These are phyloP conservation scores for Telenomus remus DNA, from an alignment of 1,140 invertebrate genomes.

Conservation along the genomic window DNA sequence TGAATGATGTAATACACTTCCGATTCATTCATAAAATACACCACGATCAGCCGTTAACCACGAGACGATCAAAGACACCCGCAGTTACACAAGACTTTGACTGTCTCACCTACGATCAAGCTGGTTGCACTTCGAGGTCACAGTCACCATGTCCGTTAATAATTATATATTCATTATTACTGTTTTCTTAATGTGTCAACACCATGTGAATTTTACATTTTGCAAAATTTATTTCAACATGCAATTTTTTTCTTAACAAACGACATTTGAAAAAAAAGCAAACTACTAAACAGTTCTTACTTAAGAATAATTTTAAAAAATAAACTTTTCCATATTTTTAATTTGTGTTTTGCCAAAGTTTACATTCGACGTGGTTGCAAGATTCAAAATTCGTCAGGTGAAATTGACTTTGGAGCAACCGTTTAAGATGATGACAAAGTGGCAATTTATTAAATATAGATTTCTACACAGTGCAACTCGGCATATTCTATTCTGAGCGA, in stretches of 20 bases:
- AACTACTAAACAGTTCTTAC: no score
- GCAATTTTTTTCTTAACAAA: no score
- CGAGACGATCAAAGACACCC: constrained; percentile 17
- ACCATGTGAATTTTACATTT: no score
- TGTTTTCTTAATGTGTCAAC: no score
- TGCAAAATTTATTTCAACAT: not conserved
- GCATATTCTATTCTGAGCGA: constrained; percentile 30
- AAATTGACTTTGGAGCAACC: constrained; percentile 8
- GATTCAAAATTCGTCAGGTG: no score
- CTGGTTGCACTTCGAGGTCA: constrained; percentile 15
- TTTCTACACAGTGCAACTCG: constrained; percentile 5
- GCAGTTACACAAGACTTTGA: constrained; percentile 9
- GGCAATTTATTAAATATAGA: constrained; percentile 32
- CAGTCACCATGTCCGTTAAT: constrained; percentile 3
- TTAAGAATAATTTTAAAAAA: no score
- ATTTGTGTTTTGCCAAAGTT: no score
- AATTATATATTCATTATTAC: no score
- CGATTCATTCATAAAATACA: constrained; percentile 34
- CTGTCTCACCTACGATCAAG: constrained; percentile 12
- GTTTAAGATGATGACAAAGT: constrained; percentile 23
- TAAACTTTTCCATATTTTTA: no score
- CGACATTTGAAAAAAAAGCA: no score
- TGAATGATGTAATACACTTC: constrained; percentile 20
- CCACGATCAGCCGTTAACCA: constrained; percentile 22
- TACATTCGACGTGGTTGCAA: no score